A percentile compares a stretch with the other conserved stretches of the same genome.
Conservation (phyloP, 1,140 invertebrate species). For the Chionoecetes opilio region DNA sequence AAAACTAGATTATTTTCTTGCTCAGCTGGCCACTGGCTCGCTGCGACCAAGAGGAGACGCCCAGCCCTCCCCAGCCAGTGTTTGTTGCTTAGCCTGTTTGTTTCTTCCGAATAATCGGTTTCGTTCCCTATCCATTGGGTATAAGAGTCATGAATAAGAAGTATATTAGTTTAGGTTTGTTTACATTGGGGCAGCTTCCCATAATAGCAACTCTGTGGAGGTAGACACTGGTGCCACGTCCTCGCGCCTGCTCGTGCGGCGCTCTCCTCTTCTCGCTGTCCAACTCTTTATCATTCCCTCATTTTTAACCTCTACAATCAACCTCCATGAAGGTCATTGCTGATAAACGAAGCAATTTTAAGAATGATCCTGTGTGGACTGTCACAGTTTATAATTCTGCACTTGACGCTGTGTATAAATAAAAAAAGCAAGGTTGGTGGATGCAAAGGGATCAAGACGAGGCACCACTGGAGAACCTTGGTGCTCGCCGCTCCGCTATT, state of each 20-base stretch:
- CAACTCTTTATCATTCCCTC: not conserved
- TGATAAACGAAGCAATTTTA: not conserved
- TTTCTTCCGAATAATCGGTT: conserved; percentile 32
- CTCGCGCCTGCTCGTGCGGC: not conserved
- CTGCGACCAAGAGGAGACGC: too few species aligned
- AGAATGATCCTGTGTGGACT: not conserved
- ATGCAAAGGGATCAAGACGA: not conserved
- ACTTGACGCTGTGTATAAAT: not conserved
- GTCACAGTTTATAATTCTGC: not conserved
- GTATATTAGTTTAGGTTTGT: conserved; percentile 71
- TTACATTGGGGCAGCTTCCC: conserved; percentile 65
- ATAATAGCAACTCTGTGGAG: conserved; percentile 75
- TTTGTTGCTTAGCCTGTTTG: not conserved
- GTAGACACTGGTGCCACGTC: conserved; percentile 59
- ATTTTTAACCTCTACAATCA: not conserved
- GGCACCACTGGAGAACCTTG: conserved; percentile 67
- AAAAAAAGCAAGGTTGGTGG: not conserved
- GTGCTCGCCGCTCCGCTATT: conserved; percentile 49
- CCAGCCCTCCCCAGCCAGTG: not conserved
- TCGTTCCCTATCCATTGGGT: conserved; percentile 43
- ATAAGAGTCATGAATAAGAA: conserved; percentile 64
- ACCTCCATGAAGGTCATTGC: not conserved
- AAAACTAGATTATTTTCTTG: not conserved
- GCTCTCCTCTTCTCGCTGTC: not conserved
- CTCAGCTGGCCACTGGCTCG: not conserved